Evolutionary conservation across 1,140 invertebrate species (phyloP), one percentile per base, ranked within the genome.

Genomic region (Chymomyza costata): DNA sequence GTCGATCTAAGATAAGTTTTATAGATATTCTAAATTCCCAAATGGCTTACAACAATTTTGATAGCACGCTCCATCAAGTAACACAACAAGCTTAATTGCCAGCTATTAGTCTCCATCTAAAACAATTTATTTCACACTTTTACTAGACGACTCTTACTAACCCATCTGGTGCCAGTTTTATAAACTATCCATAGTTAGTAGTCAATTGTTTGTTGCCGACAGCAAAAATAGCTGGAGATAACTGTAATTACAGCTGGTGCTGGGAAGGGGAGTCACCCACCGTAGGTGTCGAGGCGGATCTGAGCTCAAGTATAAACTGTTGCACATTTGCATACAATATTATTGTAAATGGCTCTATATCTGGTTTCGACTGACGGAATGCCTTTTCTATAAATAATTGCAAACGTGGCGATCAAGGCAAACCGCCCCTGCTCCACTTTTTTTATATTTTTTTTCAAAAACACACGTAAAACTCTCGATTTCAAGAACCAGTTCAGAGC

Each of bases 341-440:
- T 8, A 5, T 25, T 5, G 21, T 25, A 25, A 25, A 3, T 5
- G 3, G 8, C 21, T 25, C 3, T 25, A 25, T 25, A 25, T 34
- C 6, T 34, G 32, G 2, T 34, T 34, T 34, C n/a, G 32, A n/a
- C 13, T 10, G 32, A 3, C 13, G 3, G 3, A 3, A n/a, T 13
- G 8, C 13, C 32, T 14, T 34, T 34, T 13, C 13, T 8, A 3
- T n/a, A 8, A 34, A 10, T 5, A 34, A 34, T 10, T 13, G 32
- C 32, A 13, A 34, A 13, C 32, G n/a, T 13, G 8, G 32, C 13
- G 32, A 34, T 34, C 32, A 34, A 34, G 32, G 32, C 32, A 34
- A 34, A 34, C 32, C 3, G 32, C 32, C 8, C 3, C 32, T 34
- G 32, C 32, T 34, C 32, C 11, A 34, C 6, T 34, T 34, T n/a